Evolutionary conservation across 2,113 vertebrate genomes (phyloP).

Genomic region (Diadophis punctatus): DNA sequence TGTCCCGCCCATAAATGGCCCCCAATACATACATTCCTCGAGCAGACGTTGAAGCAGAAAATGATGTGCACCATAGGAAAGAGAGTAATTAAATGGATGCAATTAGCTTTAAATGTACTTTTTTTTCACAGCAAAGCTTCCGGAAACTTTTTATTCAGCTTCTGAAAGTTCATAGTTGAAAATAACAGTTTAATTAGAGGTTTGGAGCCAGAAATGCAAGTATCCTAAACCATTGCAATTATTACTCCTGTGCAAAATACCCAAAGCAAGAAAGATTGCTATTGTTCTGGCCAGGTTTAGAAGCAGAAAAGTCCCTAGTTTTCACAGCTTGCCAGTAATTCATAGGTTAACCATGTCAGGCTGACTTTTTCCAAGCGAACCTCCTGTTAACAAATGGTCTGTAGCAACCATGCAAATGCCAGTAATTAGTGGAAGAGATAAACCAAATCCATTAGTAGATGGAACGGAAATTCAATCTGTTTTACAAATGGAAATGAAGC

Average conservation of each 20-base stretch:
- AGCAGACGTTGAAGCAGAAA: background rate
- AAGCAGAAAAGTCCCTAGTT: background rate
- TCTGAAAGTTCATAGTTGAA: background rate
- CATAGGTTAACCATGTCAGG: conserved; percentile 48
- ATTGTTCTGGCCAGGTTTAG: background rate
- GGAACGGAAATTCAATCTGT: conserved; percentile 62
- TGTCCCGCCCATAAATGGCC: background rate
- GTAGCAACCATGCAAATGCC: conserved; percentile 45
- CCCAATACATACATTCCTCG: background rate
- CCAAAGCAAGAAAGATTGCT: background rate
- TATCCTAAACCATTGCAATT: background rate
- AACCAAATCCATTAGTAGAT: conserved; percentile 58
- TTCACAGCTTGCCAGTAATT: conserved; percentile 20
- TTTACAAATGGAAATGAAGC: conserved; percentile 67
- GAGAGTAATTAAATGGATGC: background rate
- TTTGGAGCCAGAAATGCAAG: background rate
- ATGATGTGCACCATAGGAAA: background rate
- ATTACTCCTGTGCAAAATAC: background rate
- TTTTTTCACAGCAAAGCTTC: background rate
- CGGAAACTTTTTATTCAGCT: background rate
- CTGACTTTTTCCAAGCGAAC: conserved; percentile 40
- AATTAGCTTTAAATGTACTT: background rate
- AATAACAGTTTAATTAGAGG: background rate
- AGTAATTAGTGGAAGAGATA: conserved; percentile 65
- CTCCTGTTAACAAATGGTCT: conserved; percentile 49